Conservation (phyloP, 1,140 invertebrate species). For the Mycetomoellerius zeteki region DNA sequence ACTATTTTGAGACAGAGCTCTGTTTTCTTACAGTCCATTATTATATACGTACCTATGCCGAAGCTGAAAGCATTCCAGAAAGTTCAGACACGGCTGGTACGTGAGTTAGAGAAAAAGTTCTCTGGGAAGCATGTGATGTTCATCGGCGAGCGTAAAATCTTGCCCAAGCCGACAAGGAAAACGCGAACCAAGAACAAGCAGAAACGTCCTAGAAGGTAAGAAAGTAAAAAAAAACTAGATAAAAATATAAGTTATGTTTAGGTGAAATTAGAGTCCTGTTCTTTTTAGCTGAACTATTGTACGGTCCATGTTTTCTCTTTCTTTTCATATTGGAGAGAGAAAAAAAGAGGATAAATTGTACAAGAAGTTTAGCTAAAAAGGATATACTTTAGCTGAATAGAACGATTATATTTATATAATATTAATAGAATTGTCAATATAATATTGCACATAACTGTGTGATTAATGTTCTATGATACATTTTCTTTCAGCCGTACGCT, state of each 20-base stretch:
- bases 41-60: constrained; percentile 99
- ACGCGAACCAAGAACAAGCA: constrained; percentile 98
- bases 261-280: constrained; percentile 54
- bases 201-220: constrained; percentile 96
- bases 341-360: no score
- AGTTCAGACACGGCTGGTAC: constrained; percentile 97
- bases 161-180: constrained; percentile 99
- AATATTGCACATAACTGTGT: not conserved
- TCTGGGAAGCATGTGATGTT: constrained; percentile 99
- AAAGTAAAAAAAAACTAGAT: not conserved
- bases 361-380: no score
- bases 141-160: constrained; percentile 98
- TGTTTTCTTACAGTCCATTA: constrained; percentile 93
- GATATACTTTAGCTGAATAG: not conserved
- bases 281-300: no score
- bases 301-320: no score
- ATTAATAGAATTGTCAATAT: not conserved
- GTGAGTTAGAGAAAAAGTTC: constrained; percentile 99
- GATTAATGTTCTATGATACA: constrained; percentile 9
- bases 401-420: constrained; percentile 5
- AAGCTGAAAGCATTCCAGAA: constrained; percentile 99
- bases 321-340: no score
- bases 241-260: constrained; percentile 69
- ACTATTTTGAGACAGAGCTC: constrained; percentile 42
- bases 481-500: constrained; percentile 93